Conservation (phyloP, 2,797 vertebrate genomes). For the Microcaecilia unicolor region DNA sequence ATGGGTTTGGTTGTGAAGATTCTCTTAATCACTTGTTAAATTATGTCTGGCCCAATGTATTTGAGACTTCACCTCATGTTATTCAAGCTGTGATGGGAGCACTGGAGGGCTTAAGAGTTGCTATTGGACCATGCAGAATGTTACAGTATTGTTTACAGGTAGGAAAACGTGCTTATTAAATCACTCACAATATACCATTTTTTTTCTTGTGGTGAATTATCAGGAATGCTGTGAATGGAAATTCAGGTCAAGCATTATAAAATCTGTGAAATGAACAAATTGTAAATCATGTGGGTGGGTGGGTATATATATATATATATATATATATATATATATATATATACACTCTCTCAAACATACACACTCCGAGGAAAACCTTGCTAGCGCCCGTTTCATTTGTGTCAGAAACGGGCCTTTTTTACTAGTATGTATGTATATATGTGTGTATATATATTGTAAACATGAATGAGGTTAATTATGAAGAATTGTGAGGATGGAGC, state of each 20-base stretch:
- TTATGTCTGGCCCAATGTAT: slow-evolving; percentile 97
- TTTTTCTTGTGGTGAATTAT: background rate
- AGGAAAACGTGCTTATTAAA: slow-evolving; percentile 13
- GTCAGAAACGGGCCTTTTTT: no score
- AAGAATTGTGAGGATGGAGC: no score
- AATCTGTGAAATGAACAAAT: background rate
- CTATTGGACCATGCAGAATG: slow-evolving; percentile 95
- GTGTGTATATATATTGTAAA: no score
- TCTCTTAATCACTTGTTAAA: slow-evolving; percentile 94
- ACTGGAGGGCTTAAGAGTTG: slow-evolving; percentile 88
- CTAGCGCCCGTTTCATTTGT: no score
- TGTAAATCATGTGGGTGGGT: background rate
- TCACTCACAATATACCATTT: no score
- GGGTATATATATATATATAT: no score
- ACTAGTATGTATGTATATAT: no score
- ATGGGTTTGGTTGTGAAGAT: slow-evolving; percentile 95
- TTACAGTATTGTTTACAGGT: slow-evolving; percentile 97
- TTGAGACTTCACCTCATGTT: slow-evolving; percentile 95
- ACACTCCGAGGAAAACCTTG: no score
- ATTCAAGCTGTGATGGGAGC: slow-evolving; percentile 98
- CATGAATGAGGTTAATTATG: no score
- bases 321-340: no score
- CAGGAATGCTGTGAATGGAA: background rate
- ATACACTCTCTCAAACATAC: no score
- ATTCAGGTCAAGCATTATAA: background rate